These are phyloP conservation scores for Cnemophilus loriae DNA, from an alignment of 2,113 vertebrate species.

Conservation along the genomic window DNA sequence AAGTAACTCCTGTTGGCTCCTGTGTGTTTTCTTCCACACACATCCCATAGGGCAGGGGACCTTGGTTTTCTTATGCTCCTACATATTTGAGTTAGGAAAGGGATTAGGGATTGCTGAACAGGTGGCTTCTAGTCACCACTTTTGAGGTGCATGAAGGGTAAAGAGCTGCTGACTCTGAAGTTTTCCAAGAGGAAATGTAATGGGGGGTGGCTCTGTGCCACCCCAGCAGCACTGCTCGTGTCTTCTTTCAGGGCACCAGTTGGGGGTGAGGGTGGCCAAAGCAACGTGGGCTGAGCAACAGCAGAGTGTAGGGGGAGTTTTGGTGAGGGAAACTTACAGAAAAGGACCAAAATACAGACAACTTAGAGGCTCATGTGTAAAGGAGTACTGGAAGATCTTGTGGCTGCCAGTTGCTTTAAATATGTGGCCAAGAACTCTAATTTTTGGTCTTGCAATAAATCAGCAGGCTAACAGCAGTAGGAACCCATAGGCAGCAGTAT, in stretches of 20 bases:
- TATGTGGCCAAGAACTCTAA: neutral
- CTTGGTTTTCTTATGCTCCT: neutral
- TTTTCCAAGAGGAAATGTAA: neutral
- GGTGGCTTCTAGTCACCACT: neutral
- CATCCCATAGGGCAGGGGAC: too few relatives aligned
- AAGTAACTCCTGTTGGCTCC: neutral
- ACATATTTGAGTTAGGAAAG: neutral
- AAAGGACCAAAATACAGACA: neutral
- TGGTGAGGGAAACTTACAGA: neutral
- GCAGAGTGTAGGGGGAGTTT: neutral
- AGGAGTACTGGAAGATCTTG: neutral
- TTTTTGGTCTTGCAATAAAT: neutral
- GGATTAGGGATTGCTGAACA: neutral
- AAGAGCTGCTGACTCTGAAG: neutral
- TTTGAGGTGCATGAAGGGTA: neutral
- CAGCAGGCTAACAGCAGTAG: neutral
- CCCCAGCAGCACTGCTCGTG: neutral
- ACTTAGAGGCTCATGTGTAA: neutral
- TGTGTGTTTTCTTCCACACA: neutral
- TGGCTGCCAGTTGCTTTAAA: neutral
- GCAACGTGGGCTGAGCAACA: neutral
- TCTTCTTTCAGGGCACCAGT: neutral
- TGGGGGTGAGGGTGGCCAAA: neutral
- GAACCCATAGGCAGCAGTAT: neutral
- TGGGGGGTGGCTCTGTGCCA: neutral